phyloP scores from a whole-genome alignment of 1,140 invertebrate genomes.

The Dinoponera quadriceps region DNA sequence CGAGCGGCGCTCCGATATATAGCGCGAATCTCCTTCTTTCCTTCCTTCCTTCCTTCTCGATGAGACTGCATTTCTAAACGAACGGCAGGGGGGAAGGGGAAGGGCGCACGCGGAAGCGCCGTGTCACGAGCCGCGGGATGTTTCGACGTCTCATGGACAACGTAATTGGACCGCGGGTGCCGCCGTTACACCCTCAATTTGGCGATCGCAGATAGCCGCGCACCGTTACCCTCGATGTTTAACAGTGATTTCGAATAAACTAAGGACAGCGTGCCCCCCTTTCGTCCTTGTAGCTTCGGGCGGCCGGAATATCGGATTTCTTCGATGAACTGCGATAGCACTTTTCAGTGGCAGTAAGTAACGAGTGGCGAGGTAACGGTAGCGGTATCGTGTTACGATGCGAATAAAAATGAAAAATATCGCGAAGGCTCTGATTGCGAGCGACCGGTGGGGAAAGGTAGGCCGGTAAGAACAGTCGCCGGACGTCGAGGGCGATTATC shows the following conservation, averaged over 20 bases:
- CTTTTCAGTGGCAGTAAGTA: too few species aligned
- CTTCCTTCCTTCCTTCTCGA: neutral
- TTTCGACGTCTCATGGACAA: conserved; percentile 62
- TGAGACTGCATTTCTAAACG: conserved; percentile 51
- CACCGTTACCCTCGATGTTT: neutral
- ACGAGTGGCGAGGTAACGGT: too few species aligned
- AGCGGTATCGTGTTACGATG: too few species aligned
- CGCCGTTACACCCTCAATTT: conserved; percentile 68
- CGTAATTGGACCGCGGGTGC: conserved; percentile 69
- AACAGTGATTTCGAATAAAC: conserved; percentile 8
- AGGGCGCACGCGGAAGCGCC: conserved; percentile 59
- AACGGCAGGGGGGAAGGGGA: neutral
- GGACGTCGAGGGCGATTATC: too few species aligned
- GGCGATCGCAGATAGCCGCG: conserved; percentile 37
- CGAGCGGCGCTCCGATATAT: neutral
- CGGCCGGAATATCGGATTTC: too few species aligned
- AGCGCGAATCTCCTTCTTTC: neutral
- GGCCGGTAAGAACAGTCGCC: too few species aligned
- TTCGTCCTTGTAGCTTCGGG: too few species aligned
- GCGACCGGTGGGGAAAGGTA: too few species aligned
- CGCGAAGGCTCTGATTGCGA: too few species aligned
- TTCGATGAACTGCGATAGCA: too few species aligned
- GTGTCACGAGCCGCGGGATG: conserved; percentile 62
- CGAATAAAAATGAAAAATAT: too few species aligned
- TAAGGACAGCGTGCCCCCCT: neutral